Percentiles rank a stretch among this genome's conserved stretches.
These are phyloP conservation scores for Drosophila siamana DNA, from an alignment of 2,888 invertebrate species.

Conservation along the genomic window DNA sequence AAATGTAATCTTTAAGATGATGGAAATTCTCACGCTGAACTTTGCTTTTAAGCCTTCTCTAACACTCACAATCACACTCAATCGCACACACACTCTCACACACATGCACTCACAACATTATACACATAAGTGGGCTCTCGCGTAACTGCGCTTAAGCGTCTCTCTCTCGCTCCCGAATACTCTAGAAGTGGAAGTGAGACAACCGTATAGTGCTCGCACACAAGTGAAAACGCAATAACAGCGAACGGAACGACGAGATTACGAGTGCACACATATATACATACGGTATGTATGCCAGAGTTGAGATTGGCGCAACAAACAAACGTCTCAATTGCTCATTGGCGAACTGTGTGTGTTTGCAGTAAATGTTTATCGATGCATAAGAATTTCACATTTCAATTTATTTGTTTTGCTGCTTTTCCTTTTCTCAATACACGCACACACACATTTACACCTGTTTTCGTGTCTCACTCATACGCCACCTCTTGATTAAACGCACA, in stretches of 20 bases:
- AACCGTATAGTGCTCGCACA: conserved; percentile 44
- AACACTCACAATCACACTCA: conserved; percentile 32
- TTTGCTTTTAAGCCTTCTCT: conserved; percentile 66
- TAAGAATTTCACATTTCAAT: conserved; percentile 13
- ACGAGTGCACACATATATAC: conserved; percentile 17
- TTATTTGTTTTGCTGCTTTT: conserved; percentile 47
- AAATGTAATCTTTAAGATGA: conserved; percentile 45
- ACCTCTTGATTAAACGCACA: background rate
- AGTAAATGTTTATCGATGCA: conserved; percentile 11
- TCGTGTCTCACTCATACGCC: conserved; percentile 41
- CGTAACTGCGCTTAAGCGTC: conserved; percentile 69
- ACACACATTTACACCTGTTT: conserved; percentile 44
- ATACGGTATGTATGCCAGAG: conserved; percentile 34
- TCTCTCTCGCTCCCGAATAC: conserved; percentile 29
- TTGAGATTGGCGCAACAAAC: conserved; percentile 49
- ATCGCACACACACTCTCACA: conserved; percentile 32
- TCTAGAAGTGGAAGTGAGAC: conserved; percentile 62
- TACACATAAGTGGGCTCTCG: conserved; percentile 40
- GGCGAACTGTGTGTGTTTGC: conserved; percentile 11
- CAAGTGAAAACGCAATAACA: conserved; percentile 75
- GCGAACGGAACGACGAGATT: conserved; percentile 50
- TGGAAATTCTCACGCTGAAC: conserved; percentile 65
- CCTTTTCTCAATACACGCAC: conserved; percentile 27
- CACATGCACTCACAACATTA: conserved; percentile 34
- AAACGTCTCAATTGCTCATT: conserved; percentile 30